phyloP scores from a whole-genome alignment of 2,888 invertebrate genomes.

The Artemia sinica region DNA sequence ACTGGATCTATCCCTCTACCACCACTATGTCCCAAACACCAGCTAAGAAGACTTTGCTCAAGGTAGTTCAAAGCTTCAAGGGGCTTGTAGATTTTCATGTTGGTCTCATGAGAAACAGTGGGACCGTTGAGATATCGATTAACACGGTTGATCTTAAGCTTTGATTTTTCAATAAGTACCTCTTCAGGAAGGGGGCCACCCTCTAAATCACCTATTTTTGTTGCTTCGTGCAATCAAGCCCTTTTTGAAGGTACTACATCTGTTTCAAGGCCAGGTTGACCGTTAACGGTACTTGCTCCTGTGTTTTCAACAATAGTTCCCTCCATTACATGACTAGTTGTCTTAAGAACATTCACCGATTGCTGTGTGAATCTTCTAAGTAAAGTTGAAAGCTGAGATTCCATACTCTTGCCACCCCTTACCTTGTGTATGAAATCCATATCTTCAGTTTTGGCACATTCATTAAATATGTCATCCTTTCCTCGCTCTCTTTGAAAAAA shows the following conservation, averaged over 20 bases:
- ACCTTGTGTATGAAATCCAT: not conserved
- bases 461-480: not conserved
- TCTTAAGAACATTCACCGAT: conserved; percentile 1
- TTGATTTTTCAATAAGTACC: not conserved
- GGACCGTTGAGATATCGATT: not conserved
- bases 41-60: not conserved
- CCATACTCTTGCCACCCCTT: not conserved
- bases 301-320: no score
- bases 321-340: no score
- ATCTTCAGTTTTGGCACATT: conserved; percentile 3
- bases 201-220: not conserved
- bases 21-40: not conserved
- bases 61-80: conserved; percentile 8
- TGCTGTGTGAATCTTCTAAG: conserved; percentile 1
- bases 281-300: no score
- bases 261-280: no score
- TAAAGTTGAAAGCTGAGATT: not conserved
- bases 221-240: conserved; percentile 10
- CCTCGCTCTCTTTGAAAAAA: no score
- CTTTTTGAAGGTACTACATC: no score
- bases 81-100: no score
- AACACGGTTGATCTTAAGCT: not conserved
- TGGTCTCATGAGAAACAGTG: not conserved
- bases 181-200: not conserved
- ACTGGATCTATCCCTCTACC: conserved; percentile 1